Evolutionary conservation across 1,140 invertebrate genomes (phyloP).

Genomic region (Drosophila burlai): DNA sequence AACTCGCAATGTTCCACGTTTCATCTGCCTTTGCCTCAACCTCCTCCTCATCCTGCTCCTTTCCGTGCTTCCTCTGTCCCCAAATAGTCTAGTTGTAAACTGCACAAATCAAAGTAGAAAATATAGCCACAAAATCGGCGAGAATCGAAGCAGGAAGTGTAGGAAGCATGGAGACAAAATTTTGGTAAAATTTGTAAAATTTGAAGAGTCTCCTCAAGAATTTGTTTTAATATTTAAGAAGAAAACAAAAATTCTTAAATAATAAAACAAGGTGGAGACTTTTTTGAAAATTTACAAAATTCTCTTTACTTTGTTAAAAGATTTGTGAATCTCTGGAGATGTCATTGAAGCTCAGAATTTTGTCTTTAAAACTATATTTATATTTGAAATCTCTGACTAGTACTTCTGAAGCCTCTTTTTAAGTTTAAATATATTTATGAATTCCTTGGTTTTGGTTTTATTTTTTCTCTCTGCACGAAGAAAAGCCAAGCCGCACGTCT

Average conservation of each 20-base stretch:
- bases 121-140: conserved; percentile 19
- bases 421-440: not conserved
- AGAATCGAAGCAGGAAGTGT: conserved; percentile 14
- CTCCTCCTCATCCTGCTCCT: not conserved
- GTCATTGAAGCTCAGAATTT: not conserved
- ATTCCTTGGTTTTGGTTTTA: not conserved
- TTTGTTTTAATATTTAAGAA: no score
- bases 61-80: conserved; percentile 28
- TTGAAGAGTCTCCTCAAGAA: no score
- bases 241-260: no score
- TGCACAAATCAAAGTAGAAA: conserved; percentile 57
- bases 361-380: not conserved
- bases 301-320: no score
- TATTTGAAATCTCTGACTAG: not conserved
- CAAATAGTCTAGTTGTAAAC: conserved; percentile 24
- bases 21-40: conserved; percentile 25
- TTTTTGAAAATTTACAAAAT: not conserved
- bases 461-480: not conserved
- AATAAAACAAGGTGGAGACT: not conserved
- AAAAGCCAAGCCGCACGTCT: conserved; percentile 19
- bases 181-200: not conserved
- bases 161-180: conserved; percentile 4
- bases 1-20: conserved; percentile 53
- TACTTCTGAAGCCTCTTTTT: not conserved
- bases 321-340: no score